Base-by-base conservation (phyloP, 2,113 vertebrate genomes). In the Oostethus manadensis region DNA sequence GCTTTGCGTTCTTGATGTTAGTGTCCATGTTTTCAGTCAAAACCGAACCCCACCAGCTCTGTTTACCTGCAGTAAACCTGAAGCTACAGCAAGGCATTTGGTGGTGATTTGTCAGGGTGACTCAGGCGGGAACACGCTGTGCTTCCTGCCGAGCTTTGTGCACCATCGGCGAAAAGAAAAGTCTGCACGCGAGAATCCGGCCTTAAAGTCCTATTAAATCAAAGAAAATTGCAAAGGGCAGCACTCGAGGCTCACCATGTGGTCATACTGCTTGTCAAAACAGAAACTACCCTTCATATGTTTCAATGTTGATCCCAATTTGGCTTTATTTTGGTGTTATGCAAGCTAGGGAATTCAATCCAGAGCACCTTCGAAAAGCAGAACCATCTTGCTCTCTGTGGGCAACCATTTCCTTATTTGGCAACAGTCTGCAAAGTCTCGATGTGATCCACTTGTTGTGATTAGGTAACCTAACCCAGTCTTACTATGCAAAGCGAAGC, bases 361-460 rank as follows among this genome's bases (percentile, higher is more conserved):
- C 60, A 81, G 61, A 57, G 18, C 10, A 33, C 29, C 29, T 33
- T 6, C 5, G 29, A 33, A 7, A 33, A 33, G 29, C 29, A 33
- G 29, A 44, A 59, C 64, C 76, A 80, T 53, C 57, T 66, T 77
- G 16, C 29, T 38, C 45, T 20, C 29, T 21, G 53, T 21, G 4
- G 42, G 58, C 71, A 74, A 55, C 18, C 64, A 57, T 83, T 77
- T 75, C 80, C 81, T 81, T 72, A 21, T 78, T 76, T 86, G 84
- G 79, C 18, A 43, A 70, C 21, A 29, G 20, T 59, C 51, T 63
- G 67, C 55, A 70, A 78, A 60, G 26, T 45, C 33, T 20, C 63
- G 23, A 49, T 55, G 58, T 61, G 60, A 68, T 66, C 48, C 40
- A 53, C 13, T 64, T 62, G 10, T 67, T 54, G 44, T 47, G 47